Evolutionary conservation across 2,888 invertebrate species (phyloP).

Genomic region (Formica aserva): DNA sequence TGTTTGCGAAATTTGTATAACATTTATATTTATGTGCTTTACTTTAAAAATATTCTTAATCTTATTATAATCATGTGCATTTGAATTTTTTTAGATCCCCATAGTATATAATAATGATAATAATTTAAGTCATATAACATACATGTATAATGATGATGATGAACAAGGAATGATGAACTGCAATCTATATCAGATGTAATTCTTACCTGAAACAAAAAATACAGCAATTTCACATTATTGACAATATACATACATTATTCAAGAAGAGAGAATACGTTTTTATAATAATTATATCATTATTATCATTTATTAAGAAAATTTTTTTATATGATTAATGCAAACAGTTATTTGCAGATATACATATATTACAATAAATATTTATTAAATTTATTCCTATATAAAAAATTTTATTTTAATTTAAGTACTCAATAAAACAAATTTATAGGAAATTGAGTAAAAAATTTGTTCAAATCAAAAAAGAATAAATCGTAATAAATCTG

Average conservation of each 20-base stretch:
- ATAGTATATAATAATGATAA: not conserved
- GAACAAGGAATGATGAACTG: not conserved
- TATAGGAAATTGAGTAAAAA: not conserved
- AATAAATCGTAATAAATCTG: slow-evolving; percentile 28
- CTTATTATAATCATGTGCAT: not conserved
- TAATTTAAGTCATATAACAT: slow-evolving; percentile 12
- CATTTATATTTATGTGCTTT: not conserved
- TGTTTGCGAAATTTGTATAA: not conserved
- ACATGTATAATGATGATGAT: not conserved
- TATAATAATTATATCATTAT: not conserved
- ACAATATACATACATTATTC: not conserved
- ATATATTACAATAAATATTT: not conserved
- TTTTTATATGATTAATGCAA: not conserved
- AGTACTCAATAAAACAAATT: not conserved
- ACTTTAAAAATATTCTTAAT: not conserved
- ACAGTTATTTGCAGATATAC: not conserved
- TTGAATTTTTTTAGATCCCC: not conserved
- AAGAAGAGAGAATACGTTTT: too few relatives aligned
- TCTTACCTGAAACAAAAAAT: slow-evolving; percentile 40
- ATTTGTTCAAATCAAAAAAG: not conserved
- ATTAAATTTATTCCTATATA: not conserved
- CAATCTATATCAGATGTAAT: not conserved
- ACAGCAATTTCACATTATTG: not conserved
- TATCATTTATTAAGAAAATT: not conserved
- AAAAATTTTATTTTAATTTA: not conserved